Percentiles rank a stretch among this genome's conserved stretches.
phyloP scores from a whole-genome alignment of 1,140 invertebrate species.

The Druon quercuslanigerum region DNA sequence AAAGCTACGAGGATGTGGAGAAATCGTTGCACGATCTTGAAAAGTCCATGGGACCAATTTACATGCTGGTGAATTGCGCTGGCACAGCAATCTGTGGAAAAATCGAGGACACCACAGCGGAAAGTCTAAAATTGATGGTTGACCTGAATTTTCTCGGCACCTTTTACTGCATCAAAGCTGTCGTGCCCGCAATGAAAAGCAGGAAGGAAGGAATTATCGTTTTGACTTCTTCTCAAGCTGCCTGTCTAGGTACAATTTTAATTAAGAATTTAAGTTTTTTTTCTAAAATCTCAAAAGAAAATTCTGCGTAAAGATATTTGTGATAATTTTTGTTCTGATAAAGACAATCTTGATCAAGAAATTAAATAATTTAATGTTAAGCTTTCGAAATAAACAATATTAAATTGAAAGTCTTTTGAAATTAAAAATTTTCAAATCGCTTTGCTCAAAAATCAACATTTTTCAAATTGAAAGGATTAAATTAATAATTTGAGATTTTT shows the following conservation, averaged over 20 bases:
- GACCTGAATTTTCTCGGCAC: constrained; percentile 85
- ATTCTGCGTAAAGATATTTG: too few relatives aligned
- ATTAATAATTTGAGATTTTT: too few relatives aligned
- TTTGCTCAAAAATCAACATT: constrained; percentile 4
- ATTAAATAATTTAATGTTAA: not conserved
- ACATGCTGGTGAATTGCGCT: constrained; percentile 94
- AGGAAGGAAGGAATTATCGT: constrained; percentile 86
- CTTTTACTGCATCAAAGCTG: constrained; percentile 82
- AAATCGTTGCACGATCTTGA: constrained; percentile 80
- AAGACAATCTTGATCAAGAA: too few relatives aligned
- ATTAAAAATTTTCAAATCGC: not conserved
- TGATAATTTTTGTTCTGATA: too few relatives aligned
- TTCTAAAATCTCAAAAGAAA: too few relatives aligned
- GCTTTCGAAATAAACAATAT: not conserved
- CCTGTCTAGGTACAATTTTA: constrained; percentile 84
- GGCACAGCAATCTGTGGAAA: constrained; percentile 86
- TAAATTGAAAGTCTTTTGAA: not conserved
- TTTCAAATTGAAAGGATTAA: not conserved
- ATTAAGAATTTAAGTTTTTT: not conserved
- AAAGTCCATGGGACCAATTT: constrained; percentile 84
- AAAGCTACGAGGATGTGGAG: constrained; percentile 79
- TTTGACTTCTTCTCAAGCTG: constrained; percentile 92
- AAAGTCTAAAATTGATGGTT: constrained; percentile 84
- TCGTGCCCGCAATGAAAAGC: constrained; percentile 83
- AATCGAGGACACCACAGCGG: constrained; percentile 87